Evolutionary conservation across 2,113 vertebrate species (phyloP).

Genomic region (Collichthys lucidus): DNA sequence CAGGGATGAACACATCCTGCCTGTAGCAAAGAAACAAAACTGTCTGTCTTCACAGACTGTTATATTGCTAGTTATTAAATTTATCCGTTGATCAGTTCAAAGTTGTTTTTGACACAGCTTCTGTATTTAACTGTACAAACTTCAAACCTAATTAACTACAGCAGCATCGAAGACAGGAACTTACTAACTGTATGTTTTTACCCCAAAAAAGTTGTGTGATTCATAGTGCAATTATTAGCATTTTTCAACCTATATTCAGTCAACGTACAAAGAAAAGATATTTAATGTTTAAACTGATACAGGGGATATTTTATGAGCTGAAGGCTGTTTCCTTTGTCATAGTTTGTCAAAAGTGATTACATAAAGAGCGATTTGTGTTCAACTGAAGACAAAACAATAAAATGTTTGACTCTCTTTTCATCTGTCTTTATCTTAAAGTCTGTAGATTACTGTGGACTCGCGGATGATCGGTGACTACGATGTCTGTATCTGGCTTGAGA

Average conservation of each 20-base stretch:
- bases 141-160: too few species aligned
- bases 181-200: too few species aligned
- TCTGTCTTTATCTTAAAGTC: constrained; percentile 14
- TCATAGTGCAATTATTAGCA: too few species aligned
- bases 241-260: too few species aligned
- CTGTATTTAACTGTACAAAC: too few species aligned
- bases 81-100: too few species aligned
- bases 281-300: too few species aligned
- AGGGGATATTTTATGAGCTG: not conserved
- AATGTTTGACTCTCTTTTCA: constrained; percentile 27
- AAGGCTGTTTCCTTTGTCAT: constrained; percentile 31
- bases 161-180: too few species aligned
- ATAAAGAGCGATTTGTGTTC: constrained; percentile 3
- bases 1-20: not conserved
- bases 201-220: too few species aligned
- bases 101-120: too few species aligned
- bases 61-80: not conserved
- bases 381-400: constrained; percentile 32
- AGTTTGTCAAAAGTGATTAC: constrained; percentile 34
- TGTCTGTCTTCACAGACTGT: not conserved
- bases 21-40: not conserved
- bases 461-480: constrained; percentile 13
- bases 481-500: constrained; percentile 24
- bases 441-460: constrained; percentile 19
- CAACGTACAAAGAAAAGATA: too few species aligned